Evolutionary conservation across 2,797 vertebrate genomes (phyloP), one percentile per base, ranked within the genome.

Genomic region (Pseudomugil gertrudae): DNA sequence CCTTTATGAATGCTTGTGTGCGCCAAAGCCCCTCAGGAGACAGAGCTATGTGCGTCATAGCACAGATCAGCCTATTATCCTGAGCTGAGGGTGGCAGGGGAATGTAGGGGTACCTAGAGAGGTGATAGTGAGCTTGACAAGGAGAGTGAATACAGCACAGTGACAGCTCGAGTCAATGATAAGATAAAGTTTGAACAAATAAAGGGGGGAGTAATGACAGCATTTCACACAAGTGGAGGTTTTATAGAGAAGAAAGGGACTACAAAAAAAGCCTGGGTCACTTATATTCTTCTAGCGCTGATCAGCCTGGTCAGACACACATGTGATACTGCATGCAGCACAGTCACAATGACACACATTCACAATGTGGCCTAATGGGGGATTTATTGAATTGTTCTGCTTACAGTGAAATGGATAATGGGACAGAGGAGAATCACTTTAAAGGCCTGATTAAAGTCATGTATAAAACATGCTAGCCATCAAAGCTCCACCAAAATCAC

Each of bases 31-130:
- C 87, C 88, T 84, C 86, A 58, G 77, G 86, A 89, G 88, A 89
- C 80, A 35, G 64, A 86, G 81, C 73, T 62, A 60, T 80, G 87
- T 91, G 87, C 90, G 91, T 92, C 91, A 92, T 89, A 81, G 69
- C 78, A 53, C 48, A 71, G 87, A 83, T 89, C 83, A 89, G 89
- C 83, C 84, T 83, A 85, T 90, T 90, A 91, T 91, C 82, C 78
- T 15, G 68, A 79, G 78, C 77, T 75, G 78, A 83, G 80, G 74
- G 84, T 80, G 64, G 79, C 75, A 80, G 80, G 63, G 62, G 67
- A 57, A 63, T 62, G 70, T 55, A 33, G 74, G 80, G 81, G 76
- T 75, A 75, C 63, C 73, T 74, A 70, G 75, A 76, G 79, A 87
- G 82, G 74, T 85, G 63, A 89, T 77, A 75, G 65, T 55, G 55